Evolutionary conservation across 2,797 vertebrate species (phyloP).

Genomic region (Nannoperca australis): DNA sequence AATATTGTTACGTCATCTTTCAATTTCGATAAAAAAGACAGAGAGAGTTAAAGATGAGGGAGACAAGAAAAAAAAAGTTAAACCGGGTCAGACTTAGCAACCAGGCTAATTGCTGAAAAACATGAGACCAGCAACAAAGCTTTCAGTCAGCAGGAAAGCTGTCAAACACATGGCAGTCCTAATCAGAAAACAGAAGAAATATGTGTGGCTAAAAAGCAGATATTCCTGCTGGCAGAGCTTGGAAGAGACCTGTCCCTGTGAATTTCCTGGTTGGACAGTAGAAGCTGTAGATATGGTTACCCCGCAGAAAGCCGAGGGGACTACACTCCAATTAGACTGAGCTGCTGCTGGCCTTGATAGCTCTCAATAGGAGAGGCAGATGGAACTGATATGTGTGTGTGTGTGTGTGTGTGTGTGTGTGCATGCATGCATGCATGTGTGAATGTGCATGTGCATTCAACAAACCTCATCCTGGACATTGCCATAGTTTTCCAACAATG

Average conservation of each 20-base stretch:
- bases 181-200: slow-evolving; percentile 60
- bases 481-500: slow-evolving; percentile 66
- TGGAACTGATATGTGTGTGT: slow-evolving; percentile 73
- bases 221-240: slow-evolving; percentile 75
- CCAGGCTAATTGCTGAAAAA: slow-evolving; percentile 31
- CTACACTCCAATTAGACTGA: slow-evolving; percentile 72
- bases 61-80: background rate
- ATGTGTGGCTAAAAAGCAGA: slow-evolving; percentile 70
- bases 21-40: background rate
- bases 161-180: slow-evolving; percentile 61
- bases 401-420: slow-evolving; percentile 26
- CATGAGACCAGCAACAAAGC: slow-evolving; percentile 15
- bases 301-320: slow-evolving; percentile 66
- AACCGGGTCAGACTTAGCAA: background rate
- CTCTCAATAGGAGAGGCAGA: slow-evolving; percentile 69
- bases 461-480: slow-evolving; percentile 62
- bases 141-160: slow-evolving; percentile 54
- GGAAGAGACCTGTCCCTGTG: slow-evolving; percentile 72
- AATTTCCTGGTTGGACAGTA: slow-evolving; percentile 78
- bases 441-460: slow-evolving; percentile 22
- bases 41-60: too few relatives aligned
- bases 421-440: slow-evolving; percentile 25
- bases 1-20: background rate
- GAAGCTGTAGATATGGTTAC: slow-evolving; percentile 76
- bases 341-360: slow-evolving; percentile 72